Base-by-base conservation (phyloP, 2,888 invertebrate genomes). In the Eilema sororculum region DNA sequence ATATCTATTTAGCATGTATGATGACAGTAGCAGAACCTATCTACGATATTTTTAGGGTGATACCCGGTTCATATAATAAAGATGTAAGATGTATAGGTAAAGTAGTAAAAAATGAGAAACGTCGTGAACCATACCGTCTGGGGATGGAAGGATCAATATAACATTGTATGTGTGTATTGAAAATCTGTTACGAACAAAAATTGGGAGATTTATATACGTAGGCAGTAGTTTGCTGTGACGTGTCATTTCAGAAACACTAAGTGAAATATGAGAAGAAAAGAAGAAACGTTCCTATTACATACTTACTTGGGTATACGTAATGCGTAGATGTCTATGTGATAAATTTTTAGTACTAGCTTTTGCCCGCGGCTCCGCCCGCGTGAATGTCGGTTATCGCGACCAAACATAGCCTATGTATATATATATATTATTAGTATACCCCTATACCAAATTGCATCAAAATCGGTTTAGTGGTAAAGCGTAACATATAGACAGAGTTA, bases 11-110 rank as follows among this genome's bases (percentile, higher is more conserved):
- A 52, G n/a, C n/a, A 52, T 52, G 20, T 52, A n/a, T 52, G 9
- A 52, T 24, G 37, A 62, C 6, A 37, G 37, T 24, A 37, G 52
- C 16, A 52, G 9, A 52, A 20, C 8, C 8, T 52, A n/a, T 8
- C 37, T 81, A 80, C 78, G 79, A 75, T 57, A 61, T 63, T 67
- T 67, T 77, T 73, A 80, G 61, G 66, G 65, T 72, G 65, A 69
- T 73, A 72, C 62, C 65, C 68, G 63, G 74, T 67, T 72, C 68
- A 46, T 64, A 52, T 61, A 65, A 41, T 73, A 75, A 73, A 79
- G 79, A 67, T 71, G 12, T 12, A 10, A 37, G 37, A 61, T 20
- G n/a, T 20, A 46, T 64, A 61, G 13, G 65, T 20, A 65, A 16
- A 24, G 61, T 46, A 57, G 37, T 70, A 68, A 71, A 72, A 71